A percentile compares a stretch with the other conserved stretches of the same genome.
phyloP scores from a whole-genome alignment of 2,113 vertebrate genomes.

The Rhabdornis inornatus region DNA sequence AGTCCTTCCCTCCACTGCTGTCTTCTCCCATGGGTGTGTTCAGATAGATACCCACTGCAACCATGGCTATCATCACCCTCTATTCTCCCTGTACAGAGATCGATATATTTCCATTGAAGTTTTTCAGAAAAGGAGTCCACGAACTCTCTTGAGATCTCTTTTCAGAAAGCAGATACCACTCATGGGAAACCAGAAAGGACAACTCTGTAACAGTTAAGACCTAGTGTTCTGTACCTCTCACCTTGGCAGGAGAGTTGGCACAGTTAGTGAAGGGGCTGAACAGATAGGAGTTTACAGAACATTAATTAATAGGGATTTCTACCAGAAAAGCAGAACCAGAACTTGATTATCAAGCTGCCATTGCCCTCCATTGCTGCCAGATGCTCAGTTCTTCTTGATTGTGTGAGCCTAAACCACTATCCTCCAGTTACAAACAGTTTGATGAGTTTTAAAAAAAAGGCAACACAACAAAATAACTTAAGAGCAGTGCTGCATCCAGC shows the following conservation, averaged over 20 bases:
- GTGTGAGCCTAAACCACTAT: background rate
- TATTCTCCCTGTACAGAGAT: background rate
- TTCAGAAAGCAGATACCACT: background rate
- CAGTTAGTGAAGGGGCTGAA: background rate
- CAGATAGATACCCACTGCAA: background rate
- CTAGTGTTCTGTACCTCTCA: background rate
- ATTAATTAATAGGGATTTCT: background rate
- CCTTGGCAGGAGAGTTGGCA: background rate
- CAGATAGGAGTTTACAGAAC: background rate
- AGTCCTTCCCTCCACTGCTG: background rate
- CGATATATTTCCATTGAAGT: background rate
- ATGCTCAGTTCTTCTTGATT: background rate
- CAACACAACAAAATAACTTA: background rate
- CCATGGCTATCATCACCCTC: background rate
- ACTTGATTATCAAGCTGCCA: background rate
- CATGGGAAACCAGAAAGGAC: background rate
- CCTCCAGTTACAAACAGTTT: background rate
- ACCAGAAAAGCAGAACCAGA: background rate
- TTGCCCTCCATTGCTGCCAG: background rate
- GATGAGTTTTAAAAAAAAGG: background rate
- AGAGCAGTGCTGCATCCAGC: background rate
- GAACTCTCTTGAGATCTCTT: background rate
- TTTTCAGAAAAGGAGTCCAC: background rate
- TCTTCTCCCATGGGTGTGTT: background rate
- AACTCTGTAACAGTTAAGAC: background rate